A percentile compares a stretch with the other conserved stretches of the same genome.
Conservation (phyloP, 2,888 invertebrate genomes). For the Amiota minor region DNA sequence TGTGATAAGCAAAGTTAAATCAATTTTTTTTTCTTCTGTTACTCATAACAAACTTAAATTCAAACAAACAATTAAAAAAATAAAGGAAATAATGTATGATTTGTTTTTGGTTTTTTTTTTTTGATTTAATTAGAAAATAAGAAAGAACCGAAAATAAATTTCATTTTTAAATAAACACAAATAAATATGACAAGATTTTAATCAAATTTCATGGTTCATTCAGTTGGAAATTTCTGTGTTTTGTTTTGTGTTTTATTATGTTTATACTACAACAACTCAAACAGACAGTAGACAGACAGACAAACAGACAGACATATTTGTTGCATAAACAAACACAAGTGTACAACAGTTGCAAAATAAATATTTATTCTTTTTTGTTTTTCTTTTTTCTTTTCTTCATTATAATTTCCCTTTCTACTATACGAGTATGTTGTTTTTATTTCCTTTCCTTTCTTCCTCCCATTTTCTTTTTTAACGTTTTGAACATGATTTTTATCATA, state of each 20-base stretch:
- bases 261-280: background rate
- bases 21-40: no score
- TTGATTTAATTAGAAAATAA: no score
- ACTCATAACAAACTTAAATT: no score
- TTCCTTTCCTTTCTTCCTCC: background rate
- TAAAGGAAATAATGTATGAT: no score
- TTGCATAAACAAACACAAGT: slow-evolving; percentile 2
- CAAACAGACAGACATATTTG: background rate
- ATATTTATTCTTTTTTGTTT: background rate
- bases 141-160: no score
- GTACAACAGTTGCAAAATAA: slow-evolving; percentile 6
- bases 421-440: background rate
- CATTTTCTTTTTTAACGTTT: background rate
- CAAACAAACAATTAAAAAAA: no score
- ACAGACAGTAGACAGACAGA: background rate
- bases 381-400: background rate
- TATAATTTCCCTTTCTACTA: background rate
- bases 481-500: background rate
- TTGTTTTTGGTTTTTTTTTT: no score
- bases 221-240: background rate
- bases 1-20: no score
- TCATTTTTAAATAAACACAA: no score
- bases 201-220: background rate
- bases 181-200: no score
- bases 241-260: slow-evolving; percentile 4